Evolutionary conservation across 2,888 invertebrate genomes (phyloP).

Genomic region (Synergus umbraculus): DNA sequence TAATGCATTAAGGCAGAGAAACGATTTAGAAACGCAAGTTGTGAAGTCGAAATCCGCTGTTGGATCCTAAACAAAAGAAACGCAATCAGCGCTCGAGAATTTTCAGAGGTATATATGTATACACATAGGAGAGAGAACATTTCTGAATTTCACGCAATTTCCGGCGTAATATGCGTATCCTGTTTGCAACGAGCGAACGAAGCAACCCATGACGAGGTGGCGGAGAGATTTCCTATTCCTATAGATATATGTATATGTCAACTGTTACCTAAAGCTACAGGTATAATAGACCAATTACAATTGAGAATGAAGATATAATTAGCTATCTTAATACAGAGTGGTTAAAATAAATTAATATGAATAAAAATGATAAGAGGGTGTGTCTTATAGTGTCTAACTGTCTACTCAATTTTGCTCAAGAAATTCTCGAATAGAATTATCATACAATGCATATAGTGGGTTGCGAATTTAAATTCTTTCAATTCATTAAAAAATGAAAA

Average conservation of each 20-base stretch:
- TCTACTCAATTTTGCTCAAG: no score
- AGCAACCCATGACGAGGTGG: conserved; percentile 19
- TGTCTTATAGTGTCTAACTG: no score
- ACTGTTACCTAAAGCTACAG: conserved; percentile 9
- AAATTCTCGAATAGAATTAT: no score
- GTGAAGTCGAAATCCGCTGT: background rate
- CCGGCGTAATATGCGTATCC: conserved; percentile 23
- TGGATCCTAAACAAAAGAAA: conserved; percentile 7
- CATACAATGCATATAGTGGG: no score
- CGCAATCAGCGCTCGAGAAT: conserved; percentile 11
- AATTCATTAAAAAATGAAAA: no score
- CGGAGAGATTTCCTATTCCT: conserved; percentile 13
- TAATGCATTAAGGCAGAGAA: background rate
- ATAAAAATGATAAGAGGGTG: no score
- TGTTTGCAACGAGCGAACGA: conserved; percentile 11
- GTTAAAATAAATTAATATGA: no score
- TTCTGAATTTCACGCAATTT: conserved; percentile 35
- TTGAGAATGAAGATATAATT: background rate
- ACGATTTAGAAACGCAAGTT: background rate
- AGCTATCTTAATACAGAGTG: background rate
- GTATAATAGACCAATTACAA: background rate
- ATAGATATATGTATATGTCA: conserved; percentile 12
- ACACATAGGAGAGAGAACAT: background rate
- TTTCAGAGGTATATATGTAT: background rate
- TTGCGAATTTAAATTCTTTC: no score